phyloP scores from a whole-genome alignment of 2,888 invertebrate species.

The Unio pictorum region DNA sequence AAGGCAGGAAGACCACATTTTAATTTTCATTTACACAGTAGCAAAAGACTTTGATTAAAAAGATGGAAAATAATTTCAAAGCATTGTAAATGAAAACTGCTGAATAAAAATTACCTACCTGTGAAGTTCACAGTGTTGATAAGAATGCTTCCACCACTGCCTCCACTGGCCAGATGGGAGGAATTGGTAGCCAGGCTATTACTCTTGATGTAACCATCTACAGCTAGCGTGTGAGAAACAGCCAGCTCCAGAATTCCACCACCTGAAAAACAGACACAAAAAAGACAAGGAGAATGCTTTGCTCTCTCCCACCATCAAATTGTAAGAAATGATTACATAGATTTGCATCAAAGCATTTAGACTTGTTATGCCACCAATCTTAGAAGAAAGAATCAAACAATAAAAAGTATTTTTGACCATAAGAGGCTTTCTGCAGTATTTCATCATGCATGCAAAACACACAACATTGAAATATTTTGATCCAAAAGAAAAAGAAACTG shows the following conservation, averaged over 20 bases:
- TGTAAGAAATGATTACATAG: not conserved
- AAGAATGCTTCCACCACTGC: conserved; percentile 55
- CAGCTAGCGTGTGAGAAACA: conserved; percentile 35
- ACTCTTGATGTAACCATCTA: conserved; percentile 49
- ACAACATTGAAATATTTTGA: too few relatives aligned
- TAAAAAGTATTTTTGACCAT: too few relatives aligned
- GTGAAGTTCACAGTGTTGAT: conserved; percentile 48
- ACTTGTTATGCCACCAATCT: too few relatives aligned
- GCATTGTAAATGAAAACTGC: not conserved
- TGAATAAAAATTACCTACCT: conserved; percentile 23
- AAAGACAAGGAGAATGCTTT: not conserved
- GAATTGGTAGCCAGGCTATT: conserved; percentile 38
- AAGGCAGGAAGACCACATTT: not conserved
- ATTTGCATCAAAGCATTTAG: too few relatives aligned
- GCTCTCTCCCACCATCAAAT: not conserved
- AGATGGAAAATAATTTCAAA: not conserved
- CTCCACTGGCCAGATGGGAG: conserved; percentile 38
- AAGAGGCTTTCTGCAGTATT: too few relatives aligned
- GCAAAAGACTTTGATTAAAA: not conserved
- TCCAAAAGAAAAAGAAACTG: too few relatives aligned
- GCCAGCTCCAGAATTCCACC: conserved; percentile 47
- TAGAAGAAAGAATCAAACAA: too few relatives aligned
- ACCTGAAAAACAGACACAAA: conserved; percentile 17
- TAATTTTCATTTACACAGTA: not conserved
- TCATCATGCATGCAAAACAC: too few relatives aligned